These are phyloP conservation scores for Acrossocheilus wenchowensis DNA, from an alignment of 2,797 vertebrate genomes.

Conservation along the genomic window DNA sequence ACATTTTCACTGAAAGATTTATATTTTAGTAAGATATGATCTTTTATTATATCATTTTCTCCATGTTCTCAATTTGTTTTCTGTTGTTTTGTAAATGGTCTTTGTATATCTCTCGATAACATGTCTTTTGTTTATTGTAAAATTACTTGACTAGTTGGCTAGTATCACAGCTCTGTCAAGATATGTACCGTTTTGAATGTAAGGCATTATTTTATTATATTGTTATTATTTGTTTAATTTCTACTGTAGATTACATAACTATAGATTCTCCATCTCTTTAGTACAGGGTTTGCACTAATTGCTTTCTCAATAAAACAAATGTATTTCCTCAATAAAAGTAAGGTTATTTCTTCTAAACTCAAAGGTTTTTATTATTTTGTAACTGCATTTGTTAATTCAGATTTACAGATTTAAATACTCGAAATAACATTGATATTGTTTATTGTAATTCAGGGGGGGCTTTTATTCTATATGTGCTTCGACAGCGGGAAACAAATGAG, in stretches of 20 bases:
- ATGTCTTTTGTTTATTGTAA: neutral
- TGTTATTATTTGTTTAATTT: neutral
- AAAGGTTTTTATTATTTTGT: neutral
- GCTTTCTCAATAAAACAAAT: constrained; percentile 33
- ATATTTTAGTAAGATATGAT: neutral
- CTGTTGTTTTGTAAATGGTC: neutral
- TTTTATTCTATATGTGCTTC: neutral
- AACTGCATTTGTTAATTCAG: neutral
- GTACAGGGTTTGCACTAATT: constrained; percentile 12
- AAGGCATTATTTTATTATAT: neutral
- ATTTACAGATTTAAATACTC: neutral
- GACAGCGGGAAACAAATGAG: neutral
- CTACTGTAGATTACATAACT: neutral
- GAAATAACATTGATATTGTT: neutral
- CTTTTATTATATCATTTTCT: neutral
- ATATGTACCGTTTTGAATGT: constrained; percentile 5
- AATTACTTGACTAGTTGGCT: neutral
- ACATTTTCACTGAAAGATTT: constrained; percentile 31
- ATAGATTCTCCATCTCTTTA: constrained; percentile 21
- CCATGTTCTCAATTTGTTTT: neutral
- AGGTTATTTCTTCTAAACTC: neutral
- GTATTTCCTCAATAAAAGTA: neutral
- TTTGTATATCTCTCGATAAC: neutral
- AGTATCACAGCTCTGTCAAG: neutral
- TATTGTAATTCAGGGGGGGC: neutral